phyloP scores from a whole-genome alignment of 2,888 invertebrate species.

The Abrostola tripartita region DNA sequence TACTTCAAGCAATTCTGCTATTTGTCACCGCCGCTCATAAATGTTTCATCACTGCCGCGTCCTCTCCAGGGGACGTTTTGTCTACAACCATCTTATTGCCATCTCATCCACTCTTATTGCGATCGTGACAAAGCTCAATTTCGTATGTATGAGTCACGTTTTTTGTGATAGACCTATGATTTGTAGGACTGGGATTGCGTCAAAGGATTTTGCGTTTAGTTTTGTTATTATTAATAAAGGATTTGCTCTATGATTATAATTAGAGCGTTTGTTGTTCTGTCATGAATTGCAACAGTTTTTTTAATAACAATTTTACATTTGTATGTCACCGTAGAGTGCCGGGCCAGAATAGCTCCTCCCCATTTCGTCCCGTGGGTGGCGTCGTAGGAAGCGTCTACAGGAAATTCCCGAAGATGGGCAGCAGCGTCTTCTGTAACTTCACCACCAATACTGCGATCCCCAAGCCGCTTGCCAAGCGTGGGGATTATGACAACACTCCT shows the following conservation, averaged over 20 bases:
- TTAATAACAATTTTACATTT: no score
- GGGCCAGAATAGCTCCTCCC: no score
- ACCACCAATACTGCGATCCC: no score
- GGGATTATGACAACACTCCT: no score
- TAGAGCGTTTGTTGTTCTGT: background rate
- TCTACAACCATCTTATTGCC: conserved; percentile 29
- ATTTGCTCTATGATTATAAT: conserved; percentile 2
- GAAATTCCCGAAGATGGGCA: no score
- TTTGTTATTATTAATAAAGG: conserved; percentile 36
- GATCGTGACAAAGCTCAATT: conserved; percentile 34
- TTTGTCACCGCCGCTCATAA: conserved; percentile 59
- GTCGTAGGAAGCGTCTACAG: no score
- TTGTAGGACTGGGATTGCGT: conserved; percentile 19
- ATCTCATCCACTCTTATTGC: conserved; percentile 37
- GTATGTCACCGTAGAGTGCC: no score
- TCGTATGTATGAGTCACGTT: conserved; percentile 19
- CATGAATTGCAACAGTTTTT: no score
- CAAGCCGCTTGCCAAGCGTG: no score
- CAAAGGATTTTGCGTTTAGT: conserved; percentile 29
- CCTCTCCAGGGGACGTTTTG: conserved; percentile 53
- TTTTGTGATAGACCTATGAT: conserved; percentile 15
- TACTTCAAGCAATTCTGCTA: conserved; percentile 50
- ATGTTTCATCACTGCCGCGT: conserved; percentile 54
- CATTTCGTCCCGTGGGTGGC: no score
- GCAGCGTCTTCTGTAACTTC: no score